These are phyloP conservation scores for Cyclopterus lumpus DNA, from an alignment of 2,797 vertebrate genomes.

Conservation along the genomic window DNA sequence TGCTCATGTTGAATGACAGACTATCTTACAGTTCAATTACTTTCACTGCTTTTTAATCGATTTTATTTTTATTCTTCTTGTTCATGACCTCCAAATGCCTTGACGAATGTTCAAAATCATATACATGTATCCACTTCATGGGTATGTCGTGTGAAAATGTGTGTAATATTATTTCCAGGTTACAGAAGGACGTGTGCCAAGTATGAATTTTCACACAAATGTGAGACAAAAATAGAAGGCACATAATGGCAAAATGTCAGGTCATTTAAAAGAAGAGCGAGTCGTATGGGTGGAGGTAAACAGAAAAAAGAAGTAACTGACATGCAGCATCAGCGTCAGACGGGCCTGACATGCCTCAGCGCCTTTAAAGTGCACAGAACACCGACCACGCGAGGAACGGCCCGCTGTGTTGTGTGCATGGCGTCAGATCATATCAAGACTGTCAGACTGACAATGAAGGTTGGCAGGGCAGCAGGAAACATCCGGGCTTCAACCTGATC, in stretches of 20 bases:
- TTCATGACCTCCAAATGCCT: too few relatives aligned
- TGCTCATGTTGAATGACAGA: slow-evolving; percentile 7
- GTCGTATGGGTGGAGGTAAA: slow-evolving; percentile 36
- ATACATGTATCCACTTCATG: background rate
- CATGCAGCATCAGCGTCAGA: slow-evolving; percentile 67
- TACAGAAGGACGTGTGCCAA: slow-evolving; percentile 11
- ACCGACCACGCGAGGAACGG: background rate
- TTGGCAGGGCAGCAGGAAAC: slow-evolving; percentile 73
- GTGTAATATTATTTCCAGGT: background rate
- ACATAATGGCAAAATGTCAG: slow-evolving; percentile 58
- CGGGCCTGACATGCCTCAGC: slow-evolving; percentile 37
- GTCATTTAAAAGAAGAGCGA: slow-evolving; percentile 41
- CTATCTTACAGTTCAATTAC: background rate
- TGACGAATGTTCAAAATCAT: background rate
- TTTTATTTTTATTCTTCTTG: background rate
- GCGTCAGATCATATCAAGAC: slow-evolving; percentile 75
- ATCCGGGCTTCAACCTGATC: slow-evolving; percentile 71
- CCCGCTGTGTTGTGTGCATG: slow-evolving; percentile 29
- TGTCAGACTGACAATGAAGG: slow-evolving; percentile 55
- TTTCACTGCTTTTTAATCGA: background rate
- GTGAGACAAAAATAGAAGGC: slow-evolving; percentile 40
- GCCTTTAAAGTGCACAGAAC: slow-evolving; percentile 33
- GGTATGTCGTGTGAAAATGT: background rate
- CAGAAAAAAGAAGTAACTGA: slow-evolving; percentile 58
- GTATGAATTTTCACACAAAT: slow-evolving; percentile 29